These are phyloP conservation scores for Peromyscus maniculatus DNA, from an alignment of 2,113 vertebrate genomes.

Conservation along the genomic window DNA sequence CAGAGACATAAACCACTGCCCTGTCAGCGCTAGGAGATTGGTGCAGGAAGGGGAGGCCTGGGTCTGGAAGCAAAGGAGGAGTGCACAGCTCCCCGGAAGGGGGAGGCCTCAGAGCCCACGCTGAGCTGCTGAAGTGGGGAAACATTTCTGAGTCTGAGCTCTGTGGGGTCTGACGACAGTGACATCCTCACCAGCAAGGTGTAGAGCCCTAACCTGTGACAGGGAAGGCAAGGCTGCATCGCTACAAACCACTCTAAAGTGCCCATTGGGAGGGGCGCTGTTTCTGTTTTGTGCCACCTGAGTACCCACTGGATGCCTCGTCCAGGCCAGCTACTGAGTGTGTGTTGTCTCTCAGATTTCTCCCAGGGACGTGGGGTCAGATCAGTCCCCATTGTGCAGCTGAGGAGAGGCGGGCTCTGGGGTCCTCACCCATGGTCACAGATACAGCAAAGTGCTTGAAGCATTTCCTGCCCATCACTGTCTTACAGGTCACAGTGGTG, in stretches of 20 bases:
- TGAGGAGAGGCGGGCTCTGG: not conserved
- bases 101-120: not conserved
- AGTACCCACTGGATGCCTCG: not conserved
- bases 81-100: not conserved
- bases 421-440: accelerated
- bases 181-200: accelerated
- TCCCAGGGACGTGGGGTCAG: not conserved
- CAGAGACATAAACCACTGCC: not conserved
- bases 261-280: not conserved
- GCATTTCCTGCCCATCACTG: not conserved
- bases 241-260: not conserved
- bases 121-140: not conserved
- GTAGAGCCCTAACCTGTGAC: not conserved
- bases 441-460: not conserved
- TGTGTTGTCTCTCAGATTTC: not conserved
- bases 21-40: not conserved
- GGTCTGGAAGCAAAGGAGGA: not conserved
- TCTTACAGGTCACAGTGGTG: not conserved
- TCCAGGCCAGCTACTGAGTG: not conserved
- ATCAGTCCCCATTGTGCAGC: not conserved
- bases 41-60: not conserved
- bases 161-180: not conserved
- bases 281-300: not conserved
- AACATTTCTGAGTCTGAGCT: not conserved
- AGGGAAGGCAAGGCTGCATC: not conserved